A percentile compares a stretch with the other conserved stretches of the same genome.
Conservation (phyloP, 2,797 vertebrate genomes). For the Pelobates cultripes region DNA sequence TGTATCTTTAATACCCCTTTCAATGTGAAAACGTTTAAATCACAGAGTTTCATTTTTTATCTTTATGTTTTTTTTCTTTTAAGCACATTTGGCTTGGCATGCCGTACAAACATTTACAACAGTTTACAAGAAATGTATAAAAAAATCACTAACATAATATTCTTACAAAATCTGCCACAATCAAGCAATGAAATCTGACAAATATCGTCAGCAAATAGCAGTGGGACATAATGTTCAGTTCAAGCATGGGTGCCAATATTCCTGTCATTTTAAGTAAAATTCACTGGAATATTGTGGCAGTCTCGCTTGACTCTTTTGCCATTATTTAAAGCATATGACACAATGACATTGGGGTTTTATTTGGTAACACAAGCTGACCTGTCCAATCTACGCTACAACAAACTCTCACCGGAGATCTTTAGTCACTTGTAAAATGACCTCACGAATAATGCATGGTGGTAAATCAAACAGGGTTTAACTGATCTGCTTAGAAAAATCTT, state of each 20-base stretch:
- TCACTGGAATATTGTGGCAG: conserved; percentile 4
- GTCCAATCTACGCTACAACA: not conserved
- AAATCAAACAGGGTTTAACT: not conserved
- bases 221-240: not conserved
- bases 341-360: conserved; percentile 16
- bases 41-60: too few relatives aligned
- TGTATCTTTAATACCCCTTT: too few relatives aligned
- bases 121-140: too few relatives aligned
- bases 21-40: too few relatives aligned
- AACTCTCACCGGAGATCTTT: not conserved
- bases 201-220: not conserved
- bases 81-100: too few relatives aligned
- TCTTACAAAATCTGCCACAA: not conserved
- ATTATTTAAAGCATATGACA: conserved; percentile 10
- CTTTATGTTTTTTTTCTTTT: too few relatives aligned
- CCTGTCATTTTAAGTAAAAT: not conserved
- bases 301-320: conserved; percentile 1
- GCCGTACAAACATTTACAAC: too few relatives aligned
- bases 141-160: not conserved
- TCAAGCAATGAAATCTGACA: not conserved
- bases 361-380: not conserved
- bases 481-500: not conserved
- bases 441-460: not conserved
- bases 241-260: not conserved
- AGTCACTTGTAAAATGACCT: not conserved